phyloP scores from a whole-genome alignment of 2,113 vertebrate species.

The Amphiprion percula region DNA sequence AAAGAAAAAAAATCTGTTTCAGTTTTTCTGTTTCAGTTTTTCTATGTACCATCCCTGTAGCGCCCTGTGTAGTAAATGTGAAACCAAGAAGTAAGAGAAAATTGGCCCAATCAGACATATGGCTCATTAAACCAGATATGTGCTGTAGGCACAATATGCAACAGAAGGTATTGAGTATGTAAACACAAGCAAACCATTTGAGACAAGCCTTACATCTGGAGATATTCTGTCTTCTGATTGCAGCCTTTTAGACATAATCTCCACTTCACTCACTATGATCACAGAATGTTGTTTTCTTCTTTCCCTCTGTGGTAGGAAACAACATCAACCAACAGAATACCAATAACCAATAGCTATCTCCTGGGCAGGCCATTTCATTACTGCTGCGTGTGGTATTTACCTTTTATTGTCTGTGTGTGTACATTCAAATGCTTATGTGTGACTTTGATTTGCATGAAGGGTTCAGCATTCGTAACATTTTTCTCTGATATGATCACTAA shows the following conservation, averaged over 20 bases:
- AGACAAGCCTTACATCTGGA: constrained; percentile 45
- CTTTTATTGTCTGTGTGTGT: background rate
- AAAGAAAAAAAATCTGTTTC: too few species aligned
- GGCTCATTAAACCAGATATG: constrained; percentile 56
- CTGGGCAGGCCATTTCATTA: background rate
- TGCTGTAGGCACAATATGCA: constrained; percentile 50
- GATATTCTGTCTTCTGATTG: constrained; percentile 41
- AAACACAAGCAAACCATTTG: constrained; percentile 53
- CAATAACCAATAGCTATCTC: background rate
- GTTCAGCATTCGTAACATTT: too few species aligned
- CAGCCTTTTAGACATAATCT: constrained; percentile 40
- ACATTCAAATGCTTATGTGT: too few species aligned
- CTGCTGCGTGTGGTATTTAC: too few species aligned
- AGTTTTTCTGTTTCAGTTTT: constrained; percentile 1
- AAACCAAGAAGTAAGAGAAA: constrained; percentile 11
- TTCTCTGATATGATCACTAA: too few species aligned
- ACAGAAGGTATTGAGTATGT: constrained; percentile 55
- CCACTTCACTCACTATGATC: constrained; percentile 21
- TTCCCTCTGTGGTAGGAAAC: background rate
- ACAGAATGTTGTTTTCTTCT: background rate
- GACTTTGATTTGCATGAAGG: too few species aligned
- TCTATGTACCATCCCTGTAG: background rate
- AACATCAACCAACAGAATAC: background rate
- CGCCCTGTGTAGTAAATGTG: constrained; percentile 15
- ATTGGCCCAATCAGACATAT: constrained; percentile 44